These are phyloP conservation scores for Neodontobutis hainanensis DNA, from an alignment of 2,113 vertebrate species.

Conservation along the genomic window DNA sequence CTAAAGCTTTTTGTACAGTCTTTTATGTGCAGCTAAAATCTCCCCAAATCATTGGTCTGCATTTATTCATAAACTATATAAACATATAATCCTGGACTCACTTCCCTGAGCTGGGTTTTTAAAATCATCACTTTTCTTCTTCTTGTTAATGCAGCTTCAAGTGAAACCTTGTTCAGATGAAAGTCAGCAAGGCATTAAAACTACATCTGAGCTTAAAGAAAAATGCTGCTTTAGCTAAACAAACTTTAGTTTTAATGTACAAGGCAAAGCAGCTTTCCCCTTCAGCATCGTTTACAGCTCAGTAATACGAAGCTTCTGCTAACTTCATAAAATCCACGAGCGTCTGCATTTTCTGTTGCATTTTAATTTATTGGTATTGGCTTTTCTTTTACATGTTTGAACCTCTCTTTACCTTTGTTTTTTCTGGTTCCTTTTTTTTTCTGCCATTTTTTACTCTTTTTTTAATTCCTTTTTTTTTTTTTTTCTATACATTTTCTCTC, in stretches of 20 bases:
- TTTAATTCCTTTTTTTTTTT: background rate
- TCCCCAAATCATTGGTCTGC: slow-evolving; percentile 25
- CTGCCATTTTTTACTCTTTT: background rate
- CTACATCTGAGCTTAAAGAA: slow-evolving; percentile 14
- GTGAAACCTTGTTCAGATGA: slow-evolving; percentile 21
- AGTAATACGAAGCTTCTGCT: slow-evolving; percentile 33
- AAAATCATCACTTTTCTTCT: background rate
- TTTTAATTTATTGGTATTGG: slow-evolving; percentile 25
- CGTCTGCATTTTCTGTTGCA: slow-evolving; percentile 50
- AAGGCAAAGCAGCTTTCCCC: slow-evolving; percentile 42
- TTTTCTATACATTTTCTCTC: slow-evolving; percentile 4
- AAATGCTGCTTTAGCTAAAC: slow-evolving; percentile 45
- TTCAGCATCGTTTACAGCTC: slow-evolving; percentile 16
- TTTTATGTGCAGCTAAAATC: slow-evolving; percentile 19
- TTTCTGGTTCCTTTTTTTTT: background rate
- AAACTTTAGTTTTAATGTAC: slow-evolving; percentile 6
- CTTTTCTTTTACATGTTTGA: slow-evolving; percentile 42
- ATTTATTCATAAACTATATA: background rate
- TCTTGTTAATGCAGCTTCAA: background rate
- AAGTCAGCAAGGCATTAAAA: background rate
- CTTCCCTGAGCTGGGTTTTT: slow-evolving; percentile 16
- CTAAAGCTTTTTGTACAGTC: background rate
- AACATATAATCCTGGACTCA: background rate
- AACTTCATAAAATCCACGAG: slow-evolving; percentile 47
- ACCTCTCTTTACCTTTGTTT: background rate